phyloP scores from a whole-genome alignment of 92 coral and sea anemone species.

The Heliopora coerulea region DNA sequence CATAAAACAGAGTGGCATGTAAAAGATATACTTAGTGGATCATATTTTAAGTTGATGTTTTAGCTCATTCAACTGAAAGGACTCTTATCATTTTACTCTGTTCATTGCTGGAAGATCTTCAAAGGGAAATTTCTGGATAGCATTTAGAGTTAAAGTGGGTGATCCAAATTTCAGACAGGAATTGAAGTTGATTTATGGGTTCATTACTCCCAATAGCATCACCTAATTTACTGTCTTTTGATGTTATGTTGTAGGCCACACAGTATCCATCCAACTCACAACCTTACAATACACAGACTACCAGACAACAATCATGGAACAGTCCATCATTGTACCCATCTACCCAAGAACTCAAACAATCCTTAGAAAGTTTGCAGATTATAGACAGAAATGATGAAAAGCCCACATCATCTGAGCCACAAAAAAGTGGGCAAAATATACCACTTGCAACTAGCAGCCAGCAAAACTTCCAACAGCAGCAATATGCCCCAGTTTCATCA shows the following conservation, averaged over 20 bases:
- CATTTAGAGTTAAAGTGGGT: too few species aligned
- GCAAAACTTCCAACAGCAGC: constrained; percentile 9
- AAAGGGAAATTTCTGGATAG: too few species aligned
- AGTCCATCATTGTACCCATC: constrained; percentile 33
- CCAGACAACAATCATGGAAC: constrained; percentile 11
- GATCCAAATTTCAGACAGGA: too few species aligned
- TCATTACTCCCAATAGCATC: too few species aligned
- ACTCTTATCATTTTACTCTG: too few species aligned
- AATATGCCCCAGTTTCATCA: constrained; percentile 37
- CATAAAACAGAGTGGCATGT: too few species aligned
- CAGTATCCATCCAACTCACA: neutral
- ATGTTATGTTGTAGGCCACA: neutral
- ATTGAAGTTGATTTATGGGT: too few species aligned
- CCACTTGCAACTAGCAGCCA: constrained; percentile 36
- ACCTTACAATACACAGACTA: neutral
- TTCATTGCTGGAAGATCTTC: too few species aligned
- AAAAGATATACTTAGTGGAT: too few species aligned
- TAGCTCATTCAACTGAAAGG: too few species aligned
- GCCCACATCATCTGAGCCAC: constrained; percentile 11
- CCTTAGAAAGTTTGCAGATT: constrained; percentile 24
- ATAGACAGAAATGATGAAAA: constrained; percentile 9
- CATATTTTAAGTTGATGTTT: too few species aligned
- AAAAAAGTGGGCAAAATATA: constrained; percentile 23
- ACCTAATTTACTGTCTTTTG: neutral
- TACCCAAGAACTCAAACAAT: constrained; percentile 31